Evolutionary conservation across 2,888 invertebrate species (phyloP).

Genomic region (Tetragnatha montana): DNA sequence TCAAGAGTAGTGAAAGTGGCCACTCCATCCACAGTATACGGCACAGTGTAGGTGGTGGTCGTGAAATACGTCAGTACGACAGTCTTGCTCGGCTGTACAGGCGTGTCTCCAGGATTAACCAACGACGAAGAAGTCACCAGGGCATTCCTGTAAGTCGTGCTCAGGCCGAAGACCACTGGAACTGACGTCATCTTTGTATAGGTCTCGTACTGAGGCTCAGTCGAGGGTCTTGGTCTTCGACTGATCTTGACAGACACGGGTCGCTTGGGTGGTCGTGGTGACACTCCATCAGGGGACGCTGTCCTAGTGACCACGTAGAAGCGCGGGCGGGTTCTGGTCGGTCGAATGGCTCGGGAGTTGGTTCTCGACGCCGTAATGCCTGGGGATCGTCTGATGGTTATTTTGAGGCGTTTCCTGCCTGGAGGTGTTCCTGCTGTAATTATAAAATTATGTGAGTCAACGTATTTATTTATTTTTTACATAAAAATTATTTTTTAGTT

Average conservation of each 20-base stretch:
- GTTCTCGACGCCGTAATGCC: conserved; percentile 44
- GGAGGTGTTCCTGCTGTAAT: conserved; percentile 1
- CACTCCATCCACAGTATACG: conserved; percentile 81
- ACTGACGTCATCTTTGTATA: conserved; percentile 70
- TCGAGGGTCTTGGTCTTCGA: conserved; percentile 62
- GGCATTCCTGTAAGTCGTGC: conserved; percentile 70
- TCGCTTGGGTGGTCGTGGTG: conserved; percentile 45
- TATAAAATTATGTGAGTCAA: background rate
- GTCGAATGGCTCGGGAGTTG: conserved; percentile 49
- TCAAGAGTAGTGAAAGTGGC: conserved; percentile 90
- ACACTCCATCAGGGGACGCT: conserved; percentile 51
- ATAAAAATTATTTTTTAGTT: no score
- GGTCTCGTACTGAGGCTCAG: conserved; percentile 62
- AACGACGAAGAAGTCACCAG: conserved; percentile 67
- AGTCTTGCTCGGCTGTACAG: conserved; percentile 49
- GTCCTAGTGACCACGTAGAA: conserved; percentile 71
- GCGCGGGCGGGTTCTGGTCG: conserved; percentile 61
- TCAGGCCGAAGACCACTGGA: conserved; percentile 71
- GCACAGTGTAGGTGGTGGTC: conserved; percentile 73
- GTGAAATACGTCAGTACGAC: conserved; percentile 72
- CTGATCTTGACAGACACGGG: conserved; percentile 69
- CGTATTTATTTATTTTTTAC: no score
- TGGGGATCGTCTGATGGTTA: conserved; percentile 66
- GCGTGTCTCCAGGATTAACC: conserved; percentile 31
- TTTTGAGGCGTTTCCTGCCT: conserved; percentile 62